Evolutionary conservation across 2,797 vertebrate species (phyloP), one percentile per base, ranked within the genome.

Genomic region (Tinamus major): DNA sequence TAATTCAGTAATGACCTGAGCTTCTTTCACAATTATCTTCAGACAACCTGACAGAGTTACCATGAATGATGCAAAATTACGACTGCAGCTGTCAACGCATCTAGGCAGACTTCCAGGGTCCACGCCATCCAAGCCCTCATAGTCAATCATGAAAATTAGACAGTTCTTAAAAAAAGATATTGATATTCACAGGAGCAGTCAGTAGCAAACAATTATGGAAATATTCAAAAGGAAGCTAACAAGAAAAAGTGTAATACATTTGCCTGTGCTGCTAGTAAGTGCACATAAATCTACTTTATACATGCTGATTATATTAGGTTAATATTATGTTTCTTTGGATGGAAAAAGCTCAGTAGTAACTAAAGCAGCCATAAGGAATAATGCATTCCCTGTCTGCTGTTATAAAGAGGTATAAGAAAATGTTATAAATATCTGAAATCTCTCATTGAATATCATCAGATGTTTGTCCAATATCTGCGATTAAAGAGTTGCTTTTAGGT

Each of bases 121-220:
- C 58, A 89, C 17, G 87, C 42, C 53, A 68, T 84, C 87, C 53
- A 55, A 84, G 44, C 75, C 33, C 42, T 78, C 56, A 24, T 6
- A 91, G 67, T 90, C 71, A 88, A 51, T 82, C 75, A 94, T 4
- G 9, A 74, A 79, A 89, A 95, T 72, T 44, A 94, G 75, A 62
- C 75, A 85, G 41, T 76, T 84, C 0, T 7, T 91, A 83, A 89
- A 92, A 95, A 68, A 20, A 83, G 63, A 10, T 27, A 80, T 16
- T 77, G 55, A 92, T 61, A 85, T 58, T 58, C 79, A 94, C 48
- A 90, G 71, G 37, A 89, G 49, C 75, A 88, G 81, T 72, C 55
- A 64, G n/a, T 37, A 80, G 62, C 37, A 74, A 95, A 90, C 8
- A 37, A 59, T 82, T 78, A 82, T 5, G 79, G n/a, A 94, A 87